Base-by-base conservation (phyloP, 2,888 invertebrate genomes). In the Tetanocera ferruginea region DNA sequence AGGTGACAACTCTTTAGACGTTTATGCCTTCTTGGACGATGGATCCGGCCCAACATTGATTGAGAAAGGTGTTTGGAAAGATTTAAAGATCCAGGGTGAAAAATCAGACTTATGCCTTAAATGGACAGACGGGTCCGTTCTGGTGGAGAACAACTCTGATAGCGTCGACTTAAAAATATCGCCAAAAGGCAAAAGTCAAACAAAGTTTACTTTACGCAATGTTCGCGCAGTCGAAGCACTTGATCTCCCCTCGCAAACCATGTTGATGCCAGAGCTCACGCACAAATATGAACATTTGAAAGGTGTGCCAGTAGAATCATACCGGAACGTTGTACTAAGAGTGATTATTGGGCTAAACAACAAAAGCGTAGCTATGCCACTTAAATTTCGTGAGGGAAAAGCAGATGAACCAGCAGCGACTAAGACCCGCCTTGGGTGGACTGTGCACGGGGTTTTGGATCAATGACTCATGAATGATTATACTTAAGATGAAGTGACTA, bases 281-380 rank as follows among this genome's bases (percentile, higher is more conserved):
- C 8, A 60, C 11, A 60, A 60, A 25, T 60, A 60, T 1, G 4
- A 60, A 25, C 60, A 72, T 60, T n/a, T 72, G n/a, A 77, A 52
- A 73, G 79, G 78, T 9, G 31, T 80, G n/a, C 70, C 77, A 23
- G 28, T 78, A 4, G 28, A n/a, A 4, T 78, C 78, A 34, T 80
- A 79, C 52, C 34, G 69, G 0, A 75, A 78, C 17, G 76, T 57
- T 2, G 55, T 66, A 4, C 77, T 76, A n/a, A 74, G 57, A 14
- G 31, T 81, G 9, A 75, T 81, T 17, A 81, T 81, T n/a, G 78
- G 80, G 1, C 37, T 81, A 11, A 79, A 78, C 75, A 79, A 80
- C 23, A 75, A 62, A 64, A 62, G 55, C 23, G 69, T 78, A 9
- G 70, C 67, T 8, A 78, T 81, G 78, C 81, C 77, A 2, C 14